Base-by-base conservation (phyloP, 2,888 invertebrate genomes). In the Thera britannica region DNA sequence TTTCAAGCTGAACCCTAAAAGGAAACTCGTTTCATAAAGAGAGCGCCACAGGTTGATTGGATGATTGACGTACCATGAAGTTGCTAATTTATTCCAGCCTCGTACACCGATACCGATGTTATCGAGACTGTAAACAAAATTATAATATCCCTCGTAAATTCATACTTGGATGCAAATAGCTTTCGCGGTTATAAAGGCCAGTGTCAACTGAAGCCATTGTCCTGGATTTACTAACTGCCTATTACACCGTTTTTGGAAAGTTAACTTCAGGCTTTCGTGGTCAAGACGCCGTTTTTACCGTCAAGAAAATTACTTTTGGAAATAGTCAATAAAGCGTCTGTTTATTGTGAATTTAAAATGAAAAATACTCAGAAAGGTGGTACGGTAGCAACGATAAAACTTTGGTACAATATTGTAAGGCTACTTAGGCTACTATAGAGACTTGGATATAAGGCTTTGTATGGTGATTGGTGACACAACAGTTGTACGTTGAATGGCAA, bases 1-100 rank as follows among this genome's bases (percentile, higher is more conserved):
- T 72, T 71, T 71, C 62, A 54, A 35, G 55, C 48, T 35, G 72
- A 58, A 64, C 75, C 72, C 72, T 74, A 75, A 74, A 72, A 67
- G 66, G 49, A 58, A 58, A 65, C 79, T 75, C 59, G 62, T 73
- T 68, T 60, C 74, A 64, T 75, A 71, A 75, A 76, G 77, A 75
- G 81, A 80, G 77, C 83, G 79, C 82, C 81, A 79, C 83, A 75
- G 79, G 80, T 83, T 87, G 91, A 90, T 90, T 86, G 90, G 87
- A 86, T 92, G 92, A 92, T 92, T 90, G 92, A 91, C 88, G 87
- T 78, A 72, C 80, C 82, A 71, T 81, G 80, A 80, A 77, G 79
- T 80, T 67, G 76, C 81, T 80, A 84, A 86, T 84, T 79, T 79
- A 77, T 77, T 71, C 75, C 76, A 76, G 72, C 75, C 76, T 74